A percentile compares a stretch with the other conserved stretches of the same genome.
phyloP scores from a whole-genome alignment of 2,888 invertebrate genomes.

The Psylliodes chrysocephalus region DNA sequence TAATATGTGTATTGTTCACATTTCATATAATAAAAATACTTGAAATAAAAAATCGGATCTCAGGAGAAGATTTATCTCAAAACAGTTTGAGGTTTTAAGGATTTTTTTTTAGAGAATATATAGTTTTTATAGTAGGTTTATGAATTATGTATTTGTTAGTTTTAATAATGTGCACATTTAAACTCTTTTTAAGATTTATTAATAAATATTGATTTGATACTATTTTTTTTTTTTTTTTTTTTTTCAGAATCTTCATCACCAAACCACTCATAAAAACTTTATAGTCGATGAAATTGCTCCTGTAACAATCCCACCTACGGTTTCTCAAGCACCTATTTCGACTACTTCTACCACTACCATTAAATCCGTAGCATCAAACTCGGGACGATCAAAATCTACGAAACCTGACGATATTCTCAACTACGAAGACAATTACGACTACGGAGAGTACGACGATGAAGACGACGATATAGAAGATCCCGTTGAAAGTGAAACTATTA shows the following conservation, averaged over 20 bases:
- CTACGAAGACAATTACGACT: constrained; percentile 58
- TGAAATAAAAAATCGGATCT: no score
- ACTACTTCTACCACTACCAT: constrained; percentile 37
- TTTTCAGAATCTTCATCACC: constrained; percentile 38
- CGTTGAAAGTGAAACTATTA: constrained; percentile 1
- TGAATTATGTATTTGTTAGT: no score
- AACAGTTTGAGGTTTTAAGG: no score
- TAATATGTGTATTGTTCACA: no score
- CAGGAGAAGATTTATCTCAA: no score
- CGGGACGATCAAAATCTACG: constrained; percentile 31
- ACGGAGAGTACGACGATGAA: constrained; percentile 64
- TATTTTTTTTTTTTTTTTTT: background rate
- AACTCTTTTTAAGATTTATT: background rate
- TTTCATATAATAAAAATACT: no score
- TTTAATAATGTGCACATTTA: no score
- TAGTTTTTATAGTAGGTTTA: no score
- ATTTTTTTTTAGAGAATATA: no score
- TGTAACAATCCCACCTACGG: constrained; percentile 34
- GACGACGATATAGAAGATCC: constrained; percentile 50
- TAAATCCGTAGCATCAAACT: constrained; percentile 28
- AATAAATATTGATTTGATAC: background rate
- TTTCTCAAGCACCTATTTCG: constrained; percentile 23
- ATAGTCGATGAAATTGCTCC: constrained; percentile 30
- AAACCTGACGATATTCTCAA: constrained; percentile 37
- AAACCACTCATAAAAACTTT: constrained; percentile 35